Percentiles rank a stretch among this genome's conserved stretches.
Conservation (phyloP, 2,888 invertebrate genomes). For the Himalopsyche anomala region DNA sequence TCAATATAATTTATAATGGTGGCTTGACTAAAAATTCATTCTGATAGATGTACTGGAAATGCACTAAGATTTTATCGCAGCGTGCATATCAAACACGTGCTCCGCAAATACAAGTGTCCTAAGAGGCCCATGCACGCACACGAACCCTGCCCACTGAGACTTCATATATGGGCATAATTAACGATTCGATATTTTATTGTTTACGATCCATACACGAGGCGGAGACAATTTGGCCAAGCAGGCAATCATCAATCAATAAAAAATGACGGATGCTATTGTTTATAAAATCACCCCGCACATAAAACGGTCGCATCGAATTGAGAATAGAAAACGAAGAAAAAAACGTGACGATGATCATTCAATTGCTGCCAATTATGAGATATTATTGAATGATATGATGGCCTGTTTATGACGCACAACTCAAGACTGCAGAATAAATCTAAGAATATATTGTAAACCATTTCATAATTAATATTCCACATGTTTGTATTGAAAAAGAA, state of each 20-base stretch:
- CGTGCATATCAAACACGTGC: too few relatives aligned
- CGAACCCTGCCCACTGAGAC: too few relatives aligned
- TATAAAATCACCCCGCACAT: not conserved
- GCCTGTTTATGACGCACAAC: not conserved
- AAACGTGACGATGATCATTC: not conserved
- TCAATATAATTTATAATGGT: too few relatives aligned
- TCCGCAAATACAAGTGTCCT: too few relatives aligned
- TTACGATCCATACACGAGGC: not conserved
- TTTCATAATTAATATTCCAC: too few relatives aligned
- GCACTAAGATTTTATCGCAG: too few relatives aligned
- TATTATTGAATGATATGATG: not conserved
- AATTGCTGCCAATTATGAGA: conserved; percentile 14
- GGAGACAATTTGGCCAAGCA: not conserved
- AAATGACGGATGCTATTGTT: not conserved
- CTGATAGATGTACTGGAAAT: too few relatives aligned
- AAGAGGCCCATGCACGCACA: too few relatives aligned
- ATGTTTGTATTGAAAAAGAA: too few relatives aligned
- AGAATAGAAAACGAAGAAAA: not conserved
- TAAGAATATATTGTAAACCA: too few relatives aligned
- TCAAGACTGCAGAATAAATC: not conserved
- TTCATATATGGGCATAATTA: too few relatives aligned
- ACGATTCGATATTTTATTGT: not conserved
- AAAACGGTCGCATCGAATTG: not conserved
- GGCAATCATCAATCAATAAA: not conserved
- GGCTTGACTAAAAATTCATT: too few relatives aligned